phyloP scores from a whole-genome alignment of 2,797 vertebrate species.

The Cuculus canorus region DNA sequence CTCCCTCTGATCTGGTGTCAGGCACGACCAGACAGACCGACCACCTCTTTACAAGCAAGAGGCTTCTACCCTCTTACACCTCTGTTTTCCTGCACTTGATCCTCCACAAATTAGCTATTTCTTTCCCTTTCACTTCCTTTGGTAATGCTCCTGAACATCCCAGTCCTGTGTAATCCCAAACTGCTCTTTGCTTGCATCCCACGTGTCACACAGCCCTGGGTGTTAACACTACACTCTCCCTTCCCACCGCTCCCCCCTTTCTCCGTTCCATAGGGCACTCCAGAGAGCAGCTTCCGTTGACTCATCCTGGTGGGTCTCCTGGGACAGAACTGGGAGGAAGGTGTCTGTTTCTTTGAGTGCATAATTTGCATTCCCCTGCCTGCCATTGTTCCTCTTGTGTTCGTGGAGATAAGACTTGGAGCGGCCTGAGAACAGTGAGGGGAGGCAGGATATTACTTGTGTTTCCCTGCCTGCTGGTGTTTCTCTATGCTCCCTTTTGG shows the following conservation, averaged over 20 bases:
- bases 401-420: background rate
- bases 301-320: background rate
- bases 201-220: background rate
- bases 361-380: background rate
- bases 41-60: background rate
- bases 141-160: background rate
- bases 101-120: background rate
- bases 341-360: background rate
- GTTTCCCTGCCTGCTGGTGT: background rate
- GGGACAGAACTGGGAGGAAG: background rate
- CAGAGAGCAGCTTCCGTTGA: background rate
- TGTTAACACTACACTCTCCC: background rate
- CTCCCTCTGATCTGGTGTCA: background rate
- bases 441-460: background rate
- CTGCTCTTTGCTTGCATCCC: background rate
- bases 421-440: background rate
- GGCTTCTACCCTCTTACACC: background rate
- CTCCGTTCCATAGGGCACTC: background rate
- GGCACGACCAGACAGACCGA: background rate
- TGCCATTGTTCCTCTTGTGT: background rate
- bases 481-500: background rate
- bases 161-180: background rate
- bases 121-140: background rate
- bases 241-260: background rate
- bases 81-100: background rate